Evolutionary conservation across 2,113 vertebrate species (phyloP).

Genomic region (Antigone vipio): DNA sequence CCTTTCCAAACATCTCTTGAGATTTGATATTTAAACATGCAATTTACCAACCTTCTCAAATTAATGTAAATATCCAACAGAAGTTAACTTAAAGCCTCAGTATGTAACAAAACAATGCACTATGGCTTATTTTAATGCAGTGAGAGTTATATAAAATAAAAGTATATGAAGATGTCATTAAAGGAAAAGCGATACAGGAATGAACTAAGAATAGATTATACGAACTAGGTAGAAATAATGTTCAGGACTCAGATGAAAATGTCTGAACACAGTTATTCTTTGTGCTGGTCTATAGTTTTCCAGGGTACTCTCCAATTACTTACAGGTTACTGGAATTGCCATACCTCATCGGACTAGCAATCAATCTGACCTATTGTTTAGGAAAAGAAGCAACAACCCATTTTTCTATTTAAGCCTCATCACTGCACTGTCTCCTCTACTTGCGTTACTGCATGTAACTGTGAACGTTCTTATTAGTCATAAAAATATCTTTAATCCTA

Average conservation of each 20-base stretch:
- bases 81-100: slow-evolving; percentile 14
- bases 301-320: neutral
- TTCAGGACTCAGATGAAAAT: neutral
- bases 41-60: slow-evolving; percentile 48
- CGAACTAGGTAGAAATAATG: neutral
- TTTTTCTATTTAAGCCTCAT: neutral
- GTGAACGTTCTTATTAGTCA: neutral
- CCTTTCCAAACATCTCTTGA: slow-evolving; percentile 47
- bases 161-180: neutral
- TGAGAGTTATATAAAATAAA: neutral
- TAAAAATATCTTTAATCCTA: neutral
- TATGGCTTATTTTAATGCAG: neutral
- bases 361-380: neutral
- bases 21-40: slow-evolving; percentile 60
- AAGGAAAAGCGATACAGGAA: slow-evolving; percentile 15
- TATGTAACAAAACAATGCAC: neutral
- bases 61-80: slow-evolving; percentile 46
- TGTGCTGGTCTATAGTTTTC: neutral
- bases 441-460: neutral
- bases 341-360: neutral
- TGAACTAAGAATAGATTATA: neutral
- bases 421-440: neutral
- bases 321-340: neutral
- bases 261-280: neutral
- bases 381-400: neutral